phyloP scores from a whole-genome alignment of 2,888 invertebrate species.

The Eilema caniola region DNA sequence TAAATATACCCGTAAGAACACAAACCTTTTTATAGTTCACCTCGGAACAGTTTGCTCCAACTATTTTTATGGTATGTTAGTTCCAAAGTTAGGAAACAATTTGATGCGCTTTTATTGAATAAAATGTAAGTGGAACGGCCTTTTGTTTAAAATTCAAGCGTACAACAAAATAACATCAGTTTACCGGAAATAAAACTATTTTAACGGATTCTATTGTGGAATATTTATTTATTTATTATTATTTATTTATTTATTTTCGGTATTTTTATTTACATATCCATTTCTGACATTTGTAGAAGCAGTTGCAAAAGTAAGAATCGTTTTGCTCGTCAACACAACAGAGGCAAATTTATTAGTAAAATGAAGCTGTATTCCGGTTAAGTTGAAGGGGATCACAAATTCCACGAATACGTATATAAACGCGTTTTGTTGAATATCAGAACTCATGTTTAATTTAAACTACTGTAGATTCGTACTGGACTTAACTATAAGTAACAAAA shows the following conservation, averaged over 20 bases:
- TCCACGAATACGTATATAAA: neutral
- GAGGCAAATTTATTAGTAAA: neutral
- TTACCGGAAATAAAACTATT: neutral
- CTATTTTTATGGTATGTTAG: neutral
- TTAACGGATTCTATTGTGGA: too few relatives aligned
- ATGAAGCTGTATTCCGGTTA: neutral
- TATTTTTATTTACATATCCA: too few relatives aligned
- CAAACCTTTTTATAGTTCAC: constrained; percentile 10
- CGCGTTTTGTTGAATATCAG: neutral
- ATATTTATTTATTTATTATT: too few relatives aligned
- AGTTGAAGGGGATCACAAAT: neutral
- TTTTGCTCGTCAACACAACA: neutral
- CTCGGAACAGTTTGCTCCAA: neutral
- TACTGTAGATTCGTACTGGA: neutral
- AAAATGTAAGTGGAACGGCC: neutral
- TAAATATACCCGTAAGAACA: constrained; percentile 15
- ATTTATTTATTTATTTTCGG: too few relatives aligned
- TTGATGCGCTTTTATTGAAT: neutral
- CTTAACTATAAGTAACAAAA: neutral
- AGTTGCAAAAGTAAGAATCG: too few relatives aligned
- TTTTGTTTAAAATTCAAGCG: neutral
- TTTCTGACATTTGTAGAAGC: too few relatives aligned
- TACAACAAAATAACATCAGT: neutral
- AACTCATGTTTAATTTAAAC: neutral
- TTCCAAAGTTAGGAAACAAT: neutral